Conservation (phyloP, 2,888 invertebrate genomes). For the Cryptosula pallasiana region DNA sequence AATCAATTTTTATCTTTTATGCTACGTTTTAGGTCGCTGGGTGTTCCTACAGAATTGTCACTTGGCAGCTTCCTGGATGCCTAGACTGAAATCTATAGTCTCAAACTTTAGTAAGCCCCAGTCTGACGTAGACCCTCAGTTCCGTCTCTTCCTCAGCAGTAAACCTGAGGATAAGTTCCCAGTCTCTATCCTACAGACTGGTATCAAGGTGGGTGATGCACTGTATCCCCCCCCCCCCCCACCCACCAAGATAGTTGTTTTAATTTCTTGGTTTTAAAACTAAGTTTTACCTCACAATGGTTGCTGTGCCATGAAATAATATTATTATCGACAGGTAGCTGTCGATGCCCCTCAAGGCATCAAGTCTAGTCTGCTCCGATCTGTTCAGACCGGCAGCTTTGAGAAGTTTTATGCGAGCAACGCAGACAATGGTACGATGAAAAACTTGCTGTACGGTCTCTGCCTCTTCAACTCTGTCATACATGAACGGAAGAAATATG, state of each 20-base stretch:
- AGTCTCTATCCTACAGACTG: slow-evolving; percentile 49
- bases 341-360: slow-evolving; percentile 50
- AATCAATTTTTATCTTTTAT: too few species aligned
- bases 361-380: slow-evolving; percentile 47
- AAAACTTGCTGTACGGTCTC: slow-evolving; percentile 47
- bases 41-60: slow-evolving; percentile 54
- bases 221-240: background rate
- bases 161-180: slow-evolving; percentile 52
- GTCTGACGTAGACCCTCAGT: slow-evolving; percentile 50
- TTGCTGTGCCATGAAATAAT: too few species aligned
- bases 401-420: slow-evolving; percentile 43
- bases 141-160: slow-evolving; percentile 52
- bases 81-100: slow-evolving; percentile 45
- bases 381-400: slow-evolving; percentile 47
- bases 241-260: too few species aligned
- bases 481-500: slow-evolving; percentile 52
- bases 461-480: slow-evolving; percentile 52
- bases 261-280: too few species aligned
- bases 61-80: slow-evolving; percentile 53
- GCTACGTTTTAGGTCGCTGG: slow-evolving; percentile 49
- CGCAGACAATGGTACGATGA: slow-evolving; percentile 37
- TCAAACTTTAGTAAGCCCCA: slow-evolving; percentile 44
- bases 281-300: too few species aligned
- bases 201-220: slow-evolving; percentile 42
- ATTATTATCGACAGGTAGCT: slow-evolving; percentile 53